Evolutionary conservation across 2,888 invertebrate genomes (phyloP).

Genomic region (Trichopria drosophilae): DNA sequence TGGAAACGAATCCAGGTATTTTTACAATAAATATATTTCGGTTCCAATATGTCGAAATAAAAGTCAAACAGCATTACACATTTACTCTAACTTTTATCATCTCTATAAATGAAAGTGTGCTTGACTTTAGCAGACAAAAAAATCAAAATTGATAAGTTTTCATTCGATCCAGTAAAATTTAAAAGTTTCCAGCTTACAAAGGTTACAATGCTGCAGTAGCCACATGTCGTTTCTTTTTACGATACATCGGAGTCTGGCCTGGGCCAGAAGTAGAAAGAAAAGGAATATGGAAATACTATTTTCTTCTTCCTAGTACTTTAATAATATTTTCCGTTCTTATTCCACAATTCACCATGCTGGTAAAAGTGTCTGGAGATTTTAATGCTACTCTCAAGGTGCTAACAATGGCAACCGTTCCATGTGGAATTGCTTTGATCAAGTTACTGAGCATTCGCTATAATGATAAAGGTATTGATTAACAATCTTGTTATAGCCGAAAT

Average conservation of each 20-base stretch:
- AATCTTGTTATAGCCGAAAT: too few species aligned
- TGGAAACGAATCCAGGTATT: too few species aligned
- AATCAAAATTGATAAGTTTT: too few species aligned
- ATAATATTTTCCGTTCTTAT: not conserved
- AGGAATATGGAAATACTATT: too few species aligned
- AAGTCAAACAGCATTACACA: too few species aligned
- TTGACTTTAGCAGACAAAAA: too few species aligned
- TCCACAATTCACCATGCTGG: constrained; percentile 8
- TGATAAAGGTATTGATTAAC: constrained; percentile 11
- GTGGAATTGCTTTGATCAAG: constrained; percentile 11
- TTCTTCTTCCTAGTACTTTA: too few species aligned
- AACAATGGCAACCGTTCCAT: constrained; percentile 10
- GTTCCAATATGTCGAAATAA: too few species aligned
- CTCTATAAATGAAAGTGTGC: too few species aligned
- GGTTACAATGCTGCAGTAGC: constrained; percentile 18
- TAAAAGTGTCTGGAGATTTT: not conserved
- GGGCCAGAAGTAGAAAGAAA: constrained; percentile 22
- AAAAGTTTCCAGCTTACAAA: not conserved
- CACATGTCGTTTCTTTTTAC: constrained; percentile 27
- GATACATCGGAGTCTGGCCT: constrained; percentile 38
- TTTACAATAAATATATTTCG: too few species aligned
- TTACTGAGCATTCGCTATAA: constrained; percentile 1
- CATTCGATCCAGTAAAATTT: too few species aligned
- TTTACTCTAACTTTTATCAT: too few species aligned
- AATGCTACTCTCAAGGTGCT: constrained; percentile 9